phyloP scores from a whole-genome alignment of 1,140 invertebrate species.

The Panagrolaimus sp. region DNA sequence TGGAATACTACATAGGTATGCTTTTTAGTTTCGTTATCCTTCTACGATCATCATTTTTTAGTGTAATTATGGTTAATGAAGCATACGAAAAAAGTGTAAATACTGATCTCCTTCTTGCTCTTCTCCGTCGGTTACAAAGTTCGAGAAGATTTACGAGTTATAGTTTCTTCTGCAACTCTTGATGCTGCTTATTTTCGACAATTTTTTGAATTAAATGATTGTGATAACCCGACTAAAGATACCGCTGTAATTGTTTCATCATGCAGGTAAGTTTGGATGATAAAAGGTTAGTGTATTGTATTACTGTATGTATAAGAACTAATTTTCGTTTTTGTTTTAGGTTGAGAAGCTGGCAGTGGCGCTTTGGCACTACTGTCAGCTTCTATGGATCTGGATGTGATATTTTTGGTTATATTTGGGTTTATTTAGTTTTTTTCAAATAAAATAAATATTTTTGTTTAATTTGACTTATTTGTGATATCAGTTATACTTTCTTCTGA shows the following conservation, averaged over 20 bases:
- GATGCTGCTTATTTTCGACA: slow-evolving; percentile 75
- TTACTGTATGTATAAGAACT: too few relatives aligned
- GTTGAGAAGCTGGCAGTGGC: too few relatives aligned
- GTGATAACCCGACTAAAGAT: slow-evolving; percentile 63
- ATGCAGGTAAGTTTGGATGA: too few relatives aligned
- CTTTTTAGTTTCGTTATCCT: slow-evolving; percentile 52
- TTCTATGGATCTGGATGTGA: too few relatives aligned
- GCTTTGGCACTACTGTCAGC: too few relatives aligned
- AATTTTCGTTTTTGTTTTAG: too few relatives aligned
- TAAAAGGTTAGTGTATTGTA: too few relatives aligned
- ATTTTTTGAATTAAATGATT: slow-evolving; percentile 77
- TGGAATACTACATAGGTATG: slow-evolving; percentile 62
- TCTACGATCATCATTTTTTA: slow-evolving; percentile 67
- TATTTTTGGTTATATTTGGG: too few relatives aligned
- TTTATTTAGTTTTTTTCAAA: too few relatives aligned
- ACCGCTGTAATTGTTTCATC: slow-evolving; percentile 77
- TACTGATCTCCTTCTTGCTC: slow-evolving; percentile 94
- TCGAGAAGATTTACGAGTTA: slow-evolving; percentile 91
- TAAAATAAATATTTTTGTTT: too few relatives aligned
- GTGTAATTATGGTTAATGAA: slow-evolving; percentile 82
- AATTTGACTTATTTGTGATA: too few relatives aligned
- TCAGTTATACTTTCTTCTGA: too few relatives aligned
- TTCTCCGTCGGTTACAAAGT: slow-evolving; percentile 84
- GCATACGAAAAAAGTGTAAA: slow-evolving; percentile 87
- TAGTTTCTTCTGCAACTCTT: slow-evolving; percentile 82